Percentiles rank a stretch among this genome's conserved stretches.
Evolutionary conservation across 2,113 vertebrate species (phyloP).

Genomic region (Capreolus pygargus): DNA sequence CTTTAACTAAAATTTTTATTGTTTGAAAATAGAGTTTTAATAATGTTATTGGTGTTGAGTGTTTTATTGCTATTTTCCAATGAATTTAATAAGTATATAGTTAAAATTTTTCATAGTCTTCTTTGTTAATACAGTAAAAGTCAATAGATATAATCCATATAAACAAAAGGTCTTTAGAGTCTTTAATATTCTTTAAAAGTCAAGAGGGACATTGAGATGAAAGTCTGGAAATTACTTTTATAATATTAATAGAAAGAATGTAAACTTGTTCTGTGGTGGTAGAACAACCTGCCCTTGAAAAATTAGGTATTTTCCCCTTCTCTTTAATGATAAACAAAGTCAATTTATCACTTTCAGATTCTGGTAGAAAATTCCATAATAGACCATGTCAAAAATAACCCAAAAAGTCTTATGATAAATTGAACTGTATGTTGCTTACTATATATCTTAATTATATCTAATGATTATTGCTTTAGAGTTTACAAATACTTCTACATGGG

Average conservation of each 20-base stretch:
- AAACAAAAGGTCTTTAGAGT: background rate
- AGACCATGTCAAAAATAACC: background rate
- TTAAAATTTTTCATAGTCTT: background rate
- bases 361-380: background rate
- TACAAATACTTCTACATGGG: background rate
- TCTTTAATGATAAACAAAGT: background rate
- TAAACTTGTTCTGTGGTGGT: background rate
- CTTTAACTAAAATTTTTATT: background rate
- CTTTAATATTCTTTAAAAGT: background rate
- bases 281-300: background rate
- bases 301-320: background rate
- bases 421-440: background rate
- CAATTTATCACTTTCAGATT: constrained; percentile 17
- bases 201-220: background rate
- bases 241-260: background rate
- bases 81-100: background rate
- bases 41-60: background rate
- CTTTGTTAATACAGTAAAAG: background rate
- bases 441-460: background rate
- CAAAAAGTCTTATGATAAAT: background rate
- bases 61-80: background rate
- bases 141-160: background rate
- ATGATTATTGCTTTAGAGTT: background rate
- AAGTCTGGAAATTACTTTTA: background rate
- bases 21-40: background rate